These are phyloP conservation scores for Escarpia spicata DNA, from an alignment of 2,888 invertebrate genomes.

Conservation along the genomic window DNA sequence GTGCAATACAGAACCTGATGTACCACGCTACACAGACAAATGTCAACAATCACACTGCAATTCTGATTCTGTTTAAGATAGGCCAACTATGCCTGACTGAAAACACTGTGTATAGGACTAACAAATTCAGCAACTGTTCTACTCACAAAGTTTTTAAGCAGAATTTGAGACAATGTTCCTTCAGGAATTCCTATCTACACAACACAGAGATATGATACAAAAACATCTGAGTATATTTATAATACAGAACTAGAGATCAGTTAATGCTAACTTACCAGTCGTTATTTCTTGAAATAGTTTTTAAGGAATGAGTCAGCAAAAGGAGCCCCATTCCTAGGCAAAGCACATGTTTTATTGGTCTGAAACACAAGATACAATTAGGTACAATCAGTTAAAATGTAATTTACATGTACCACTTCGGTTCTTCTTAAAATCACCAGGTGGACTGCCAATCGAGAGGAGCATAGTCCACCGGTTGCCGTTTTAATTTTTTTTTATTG, in stretches of 20 bases:
- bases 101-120: background rate
- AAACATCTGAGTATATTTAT: background rate
- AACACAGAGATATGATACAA: background rate
- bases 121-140: background rate
- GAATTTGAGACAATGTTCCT: background rate
- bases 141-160: background rate
- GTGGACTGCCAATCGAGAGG: no score
- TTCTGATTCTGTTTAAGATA: no score
- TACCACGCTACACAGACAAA: background rate
- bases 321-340: slow-evolving; percentile 75
- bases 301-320: slow-evolving; percentile 81
- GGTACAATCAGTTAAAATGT: background rate
- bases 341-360: slow-evolving; percentile 65
- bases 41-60: background rate
- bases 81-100: background rate
- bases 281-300: slow-evolving; percentile 87
- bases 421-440: background rate
- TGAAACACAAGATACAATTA: slow-evolving; percentile 34
- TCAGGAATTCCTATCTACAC: background rate
- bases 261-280: slow-evolving; percentile 72
- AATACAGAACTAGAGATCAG: slow-evolving; percentile 6
- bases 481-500: no score
- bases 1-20: background rate
- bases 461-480: no score
- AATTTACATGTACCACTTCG: background rate